These are phyloP conservation scores for Coturnix japonica DNA, from an alignment of 2,113 vertebrate genomes.

Conservation along the genomic window DNA sequence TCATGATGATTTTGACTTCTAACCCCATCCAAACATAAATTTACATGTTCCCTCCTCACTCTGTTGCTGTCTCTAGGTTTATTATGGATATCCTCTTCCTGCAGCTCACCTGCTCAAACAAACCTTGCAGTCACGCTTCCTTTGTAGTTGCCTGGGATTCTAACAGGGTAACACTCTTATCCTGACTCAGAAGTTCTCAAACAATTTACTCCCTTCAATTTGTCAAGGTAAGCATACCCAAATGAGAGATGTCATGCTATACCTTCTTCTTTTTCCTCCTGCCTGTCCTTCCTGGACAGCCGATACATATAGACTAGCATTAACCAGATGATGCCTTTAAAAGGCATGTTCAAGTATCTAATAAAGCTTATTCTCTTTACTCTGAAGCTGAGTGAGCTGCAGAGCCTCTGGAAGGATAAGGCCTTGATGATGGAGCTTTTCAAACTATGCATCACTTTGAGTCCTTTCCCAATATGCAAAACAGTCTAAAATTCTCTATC, in stretches of 20 bases:
- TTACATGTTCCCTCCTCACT: neutral
- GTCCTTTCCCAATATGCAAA: slow-evolving; percentile 20
- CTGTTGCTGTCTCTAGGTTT: neutral
- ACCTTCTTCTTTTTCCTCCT: neutral
- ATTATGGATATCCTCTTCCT: neutral
- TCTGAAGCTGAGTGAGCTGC: neutral
- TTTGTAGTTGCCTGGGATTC: neutral
- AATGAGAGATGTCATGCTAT: neutral
- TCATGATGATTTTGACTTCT: neutral
- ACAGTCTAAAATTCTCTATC: neutral
- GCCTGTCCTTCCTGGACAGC: neutral
- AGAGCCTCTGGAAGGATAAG: slow-evolving; percentile 39
- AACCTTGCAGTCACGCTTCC: neutral
- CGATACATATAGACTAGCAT: neutral
- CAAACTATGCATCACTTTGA: slow-evolving; percentile 29
- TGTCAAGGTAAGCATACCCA: neutral
- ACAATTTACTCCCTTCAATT: neutral
- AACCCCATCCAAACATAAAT: neutral
- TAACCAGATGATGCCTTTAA: slow-evolving; percentile 17
- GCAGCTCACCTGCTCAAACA: neutral
- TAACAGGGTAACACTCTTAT: neutral
- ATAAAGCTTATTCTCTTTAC: neutral
- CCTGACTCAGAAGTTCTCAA: neutral
- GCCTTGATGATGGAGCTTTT: slow-evolving; percentile 5
- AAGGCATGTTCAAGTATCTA: neutral